Percentiles rank a stretch among this genome's conserved stretches.
Conservation (phyloP, 2,888 invertebrate species). For the Tetrapedia diversipes region DNA sequence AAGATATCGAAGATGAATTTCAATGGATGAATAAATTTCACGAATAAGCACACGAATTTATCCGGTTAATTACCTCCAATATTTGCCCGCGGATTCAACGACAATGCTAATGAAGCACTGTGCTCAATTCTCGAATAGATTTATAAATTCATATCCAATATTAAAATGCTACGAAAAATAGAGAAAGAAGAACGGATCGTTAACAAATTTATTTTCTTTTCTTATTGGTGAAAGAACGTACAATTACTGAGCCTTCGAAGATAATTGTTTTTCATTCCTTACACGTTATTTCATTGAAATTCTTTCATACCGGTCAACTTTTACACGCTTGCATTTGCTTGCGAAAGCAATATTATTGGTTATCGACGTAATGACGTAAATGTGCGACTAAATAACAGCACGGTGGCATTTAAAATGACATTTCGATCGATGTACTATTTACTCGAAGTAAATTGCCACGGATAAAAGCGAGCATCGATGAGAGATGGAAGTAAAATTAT, state of each 20-base stretch:
- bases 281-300: slow-evolving; percentile 1
- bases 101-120: neutral
- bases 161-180: neutral
- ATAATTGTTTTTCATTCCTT: neutral
- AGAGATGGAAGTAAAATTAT: neutral
- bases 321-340: slow-evolving; percentile 7
- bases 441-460: neutral
- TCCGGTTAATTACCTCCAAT: slow-evolving; percentile 6
- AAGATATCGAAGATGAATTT: neutral
- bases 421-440: slow-evolving; percentile 32
- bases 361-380: slow-evolving; percentile 45
- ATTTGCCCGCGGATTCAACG: neutral
- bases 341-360: slow-evolving; percentile 38
- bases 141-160: neutral
- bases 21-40: neutral
- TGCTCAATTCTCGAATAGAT: neutral
- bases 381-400: slow-evolving; percentile 25
- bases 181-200: too few relatives aligned
- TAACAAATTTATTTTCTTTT: too few relatives aligned
- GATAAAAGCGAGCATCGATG: neutral
- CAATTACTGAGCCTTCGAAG: too few relatives aligned
- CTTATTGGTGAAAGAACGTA: too few relatives aligned
- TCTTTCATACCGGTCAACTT: neutral
- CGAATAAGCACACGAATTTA: slow-evolving; percentile 5
- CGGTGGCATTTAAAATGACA: slow-evolving; percentile 50